Percentiles rank a stretch among this genome's conserved stretches.
Evolutionary conservation across 1,140 invertebrate species (phyloP).

Genomic region (Apis mellifera): Amel_HAv3.1 CM009944.2:4946501-4947000

Average conservation of each 20-base stretch:
- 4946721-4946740: background rate
- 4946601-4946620: background rate
- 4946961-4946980: background rate
- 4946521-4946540: constrained; percentile 11
- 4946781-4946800: constrained; percentile 35
- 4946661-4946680: background rate
- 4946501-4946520: background rate
- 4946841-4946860: background rate
- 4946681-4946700: too few species aligned
- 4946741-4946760: background rate
- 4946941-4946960: background rate
- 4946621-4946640: too few species aligned
- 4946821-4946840: background rate
- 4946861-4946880: background rate
- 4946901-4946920: too few species aligned
- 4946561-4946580: background rate
- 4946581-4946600: too few species aligned
- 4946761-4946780: constrained; percentile 14
- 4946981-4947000: background rate
- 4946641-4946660: background rate
- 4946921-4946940: background rate
- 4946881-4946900: background rate
- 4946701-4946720: background rate
- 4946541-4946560: background rate
- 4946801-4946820: background rate